Conservation (phyloP, 2,888 invertebrate genomes). For the Pinctada fucata region DNA sequence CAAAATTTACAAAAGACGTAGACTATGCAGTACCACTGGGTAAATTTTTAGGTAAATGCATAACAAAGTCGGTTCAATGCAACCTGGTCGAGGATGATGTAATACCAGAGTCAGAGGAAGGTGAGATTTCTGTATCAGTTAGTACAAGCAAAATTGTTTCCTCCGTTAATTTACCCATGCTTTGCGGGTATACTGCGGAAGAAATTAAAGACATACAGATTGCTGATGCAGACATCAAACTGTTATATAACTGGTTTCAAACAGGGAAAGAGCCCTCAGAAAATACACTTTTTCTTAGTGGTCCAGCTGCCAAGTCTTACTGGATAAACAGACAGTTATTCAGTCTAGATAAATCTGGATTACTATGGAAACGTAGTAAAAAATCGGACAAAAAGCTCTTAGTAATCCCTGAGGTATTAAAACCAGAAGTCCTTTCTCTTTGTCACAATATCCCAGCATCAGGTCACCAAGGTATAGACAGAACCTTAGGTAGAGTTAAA, state of each 20-base stretch:
- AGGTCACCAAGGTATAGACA: constrained; percentile 36
- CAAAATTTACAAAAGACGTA: too few relatives aligned
- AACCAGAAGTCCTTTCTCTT: constrained; percentile 17
- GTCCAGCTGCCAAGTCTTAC: constrained; percentile 16
- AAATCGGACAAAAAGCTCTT: not conserved
- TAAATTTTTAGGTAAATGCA: not conserved
- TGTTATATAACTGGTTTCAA: constrained; percentile 3
- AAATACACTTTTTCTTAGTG: constrained; percentile 3
- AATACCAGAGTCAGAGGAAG: too few relatives aligned
- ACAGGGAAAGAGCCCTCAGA: not conserved
- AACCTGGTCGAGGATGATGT: too few relatives aligned
- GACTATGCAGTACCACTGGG: not conserved
- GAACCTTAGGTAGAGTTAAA: constrained; percentile 34
- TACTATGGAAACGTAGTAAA: constrained; percentile 4
- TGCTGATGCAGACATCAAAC: constrained; percentile 11
- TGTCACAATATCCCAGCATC: constrained; percentile 37
- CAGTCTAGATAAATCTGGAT: constrained; percentile 1
- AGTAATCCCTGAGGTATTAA: constrained; percentile 27
- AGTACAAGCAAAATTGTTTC: too few relatives aligned
- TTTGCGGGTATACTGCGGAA: too few relatives aligned
- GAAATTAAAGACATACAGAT: not conserved
- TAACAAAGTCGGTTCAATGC: too few relatives aligned
- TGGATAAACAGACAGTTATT: constrained; percentile 23
- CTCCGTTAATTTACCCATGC: too few relatives aligned
- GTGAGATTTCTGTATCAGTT: too few relatives aligned